Evolutionary conservation across 2,797 vertebrate species (phyloP), one percentile per base, ranked within the genome.

Genomic region (Anguilla megastoma): DNA sequence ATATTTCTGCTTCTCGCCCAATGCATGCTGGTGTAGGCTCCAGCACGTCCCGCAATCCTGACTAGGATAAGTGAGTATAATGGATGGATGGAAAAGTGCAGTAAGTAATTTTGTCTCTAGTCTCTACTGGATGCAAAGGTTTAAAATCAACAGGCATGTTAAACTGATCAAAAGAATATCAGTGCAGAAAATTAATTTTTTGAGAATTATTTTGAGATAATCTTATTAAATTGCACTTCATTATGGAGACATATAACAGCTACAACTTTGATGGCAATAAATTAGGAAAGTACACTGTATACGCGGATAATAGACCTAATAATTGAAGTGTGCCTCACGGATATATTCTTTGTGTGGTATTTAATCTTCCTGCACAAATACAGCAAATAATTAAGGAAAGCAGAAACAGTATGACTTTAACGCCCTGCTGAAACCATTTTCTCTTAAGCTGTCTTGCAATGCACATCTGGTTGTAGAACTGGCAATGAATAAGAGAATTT

Each of bases 401-500:
- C 24, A 18, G 36, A 80, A 30, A 16, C 52, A 87, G 69, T 6
- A 33, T 87, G 18, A 21, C 33, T 5, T 36, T 87, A 86, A 86
- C 16, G 12, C 74, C 33, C 12, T 76, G 69, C 27, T 30, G 18
- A 74, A 33, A 74, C 33, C 24, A 41, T 76, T 0, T 16, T 41
- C 33, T 41, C 71, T 41, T 36, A 30, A 10, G 30, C 14, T 24
- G 69, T 33, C 30, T 16, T 45, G 85, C 83, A 86, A 16, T 66
- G 85, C 85, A 89, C 89, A 85, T 85, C 85, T 90, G 63, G 56
- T 88, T 21, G 30, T 52, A 14, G 79, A 87, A 41, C 30, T 41
- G n/a, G 27, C 84, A 71, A 9, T 71, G 56, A 21, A 76, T 50
- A 30, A 87, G 52, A 82, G 7, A 3, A 0, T 5, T 4, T 80